Evolutionary conservation across 2,888 invertebrate species (phyloP).

Genomic region (Altica lythri): DNA sequence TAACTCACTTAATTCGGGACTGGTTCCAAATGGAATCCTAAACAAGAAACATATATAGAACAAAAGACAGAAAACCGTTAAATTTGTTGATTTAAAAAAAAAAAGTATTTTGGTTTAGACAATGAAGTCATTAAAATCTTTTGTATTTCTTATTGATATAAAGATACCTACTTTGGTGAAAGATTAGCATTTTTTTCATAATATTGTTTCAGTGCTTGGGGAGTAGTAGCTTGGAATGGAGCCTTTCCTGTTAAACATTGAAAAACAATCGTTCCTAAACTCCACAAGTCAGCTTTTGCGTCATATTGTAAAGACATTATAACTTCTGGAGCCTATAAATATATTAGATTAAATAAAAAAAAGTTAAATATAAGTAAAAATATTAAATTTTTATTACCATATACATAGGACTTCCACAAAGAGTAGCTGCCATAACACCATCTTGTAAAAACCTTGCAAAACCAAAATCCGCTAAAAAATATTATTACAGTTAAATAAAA

Average conservation of each 20-base stretch:
- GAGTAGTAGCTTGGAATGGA: slow-evolving; percentile 97
- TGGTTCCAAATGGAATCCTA: slow-evolving; percentile 94
- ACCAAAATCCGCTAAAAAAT: slow-evolving; percentile 90
- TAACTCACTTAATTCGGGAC: slow-evolving; percentile 84
- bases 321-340: slow-evolving; percentile 89
- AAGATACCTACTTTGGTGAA: slow-evolving; percentile 86
- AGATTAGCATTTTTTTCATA: slow-evolving; percentile 94
- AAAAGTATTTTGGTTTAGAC: slow-evolving; percentile 17
- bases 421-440: slow-evolving; percentile 98
- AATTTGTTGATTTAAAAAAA: background rate
- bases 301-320: slow-evolving; percentile 99
- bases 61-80: background rate
- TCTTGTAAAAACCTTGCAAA: slow-evolving; percentile 98
- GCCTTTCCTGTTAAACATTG: slow-evolving; percentile 95
- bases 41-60: slow-evolving; percentile 42
- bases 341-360: background rate
- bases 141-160: too few species aligned
- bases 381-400: slow-evolving; percentile 70
- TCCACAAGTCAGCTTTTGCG: slow-evolving; percentile 99
- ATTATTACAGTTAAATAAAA: background rate
- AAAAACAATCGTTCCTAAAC: slow-evolving; percentile 92
- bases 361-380: background rate
- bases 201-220: slow-evolving; percentile 94
- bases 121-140: too few species aligned
- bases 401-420: slow-evolving; percentile 99